Evolutionary conservation across 1,140 invertebrate species (phyloP).

Genomic region (Pissodes strobi): DNA sequence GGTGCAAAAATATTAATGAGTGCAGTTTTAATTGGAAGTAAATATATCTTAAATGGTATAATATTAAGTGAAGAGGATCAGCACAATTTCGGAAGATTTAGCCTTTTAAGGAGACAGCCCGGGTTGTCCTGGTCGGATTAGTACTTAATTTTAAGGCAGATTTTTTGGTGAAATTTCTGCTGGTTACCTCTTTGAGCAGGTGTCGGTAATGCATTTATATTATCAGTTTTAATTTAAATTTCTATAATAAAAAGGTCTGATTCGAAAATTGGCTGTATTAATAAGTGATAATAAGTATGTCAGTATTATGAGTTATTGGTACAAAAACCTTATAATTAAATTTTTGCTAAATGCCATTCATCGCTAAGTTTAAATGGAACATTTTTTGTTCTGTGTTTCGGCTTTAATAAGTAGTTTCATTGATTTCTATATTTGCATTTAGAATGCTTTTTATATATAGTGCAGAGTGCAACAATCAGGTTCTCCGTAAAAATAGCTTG

Average conservation of each 20-base stretch:
- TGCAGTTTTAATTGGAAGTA: conserved; percentile 29
- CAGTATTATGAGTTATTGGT: no score
- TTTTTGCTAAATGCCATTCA: no score
- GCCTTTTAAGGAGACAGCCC: conserved; percentile 30
- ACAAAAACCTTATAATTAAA: no score
- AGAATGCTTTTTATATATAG: no score
- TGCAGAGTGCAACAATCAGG: no score
- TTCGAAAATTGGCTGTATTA: no score
- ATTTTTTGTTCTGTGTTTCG: no score
- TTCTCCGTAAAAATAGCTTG: no score
- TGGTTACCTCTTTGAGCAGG: conserved; percentile 10
- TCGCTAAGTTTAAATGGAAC: no score
- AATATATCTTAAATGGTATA: conserved; percentile 27
- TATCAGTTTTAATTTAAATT: conserved; percentile 25
- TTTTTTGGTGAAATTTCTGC: conserved; percentile 7
- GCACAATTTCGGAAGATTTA: conserved; percentile 20
- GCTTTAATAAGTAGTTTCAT: no score
- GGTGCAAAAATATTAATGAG: conserved; percentile 24
- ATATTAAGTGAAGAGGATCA: conserved; percentile 24
- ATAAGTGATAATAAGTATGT: no score
- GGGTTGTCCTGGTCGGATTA: conserved; percentile 18
- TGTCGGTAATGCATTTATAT: conserved; percentile 17
- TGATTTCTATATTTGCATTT: no score
- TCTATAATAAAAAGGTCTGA: background rate
- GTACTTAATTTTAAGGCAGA: conserved; percentile 22